Evolutionary conservation across 2,113 vertebrate species (phyloP).

Genomic region (Deroptyus accipitrinus): DNA sequence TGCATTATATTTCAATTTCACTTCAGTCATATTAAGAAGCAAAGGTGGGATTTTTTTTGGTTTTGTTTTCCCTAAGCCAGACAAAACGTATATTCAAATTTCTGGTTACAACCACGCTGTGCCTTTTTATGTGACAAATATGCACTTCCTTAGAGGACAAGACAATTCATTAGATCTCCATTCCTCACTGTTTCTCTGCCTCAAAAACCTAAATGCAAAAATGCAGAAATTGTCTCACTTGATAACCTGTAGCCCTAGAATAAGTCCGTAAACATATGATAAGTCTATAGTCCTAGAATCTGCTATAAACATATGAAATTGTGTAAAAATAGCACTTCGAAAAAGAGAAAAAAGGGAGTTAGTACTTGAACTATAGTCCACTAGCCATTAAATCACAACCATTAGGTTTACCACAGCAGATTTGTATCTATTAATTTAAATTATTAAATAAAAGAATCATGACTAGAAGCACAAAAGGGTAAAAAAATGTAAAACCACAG

Average conservation of each 20-base stretch:
- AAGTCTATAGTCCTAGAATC: background rate
- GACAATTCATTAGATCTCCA: background rate
- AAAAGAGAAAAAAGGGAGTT: background rate
- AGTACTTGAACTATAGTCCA: background rate
- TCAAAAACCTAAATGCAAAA: background rate
- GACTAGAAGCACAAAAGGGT: background rate
- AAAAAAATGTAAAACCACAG: background rate
- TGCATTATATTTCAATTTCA: background rate
- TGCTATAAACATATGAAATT: background rate
- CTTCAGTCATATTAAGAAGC: fast-evolving
- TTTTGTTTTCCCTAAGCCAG: background rate
- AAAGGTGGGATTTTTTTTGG: fast-evolving
- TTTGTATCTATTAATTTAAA: background rate
- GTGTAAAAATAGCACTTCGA: background rate
- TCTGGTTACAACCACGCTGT: background rate
- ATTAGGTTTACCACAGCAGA: background rate
- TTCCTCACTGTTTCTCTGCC: background rate
- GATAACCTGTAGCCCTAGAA: background rate
- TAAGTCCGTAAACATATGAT: background rate
- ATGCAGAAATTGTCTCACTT: background rate
- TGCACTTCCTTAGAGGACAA: background rate
- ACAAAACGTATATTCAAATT: background rate
- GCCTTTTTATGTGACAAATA: background rate
- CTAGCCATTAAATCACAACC: background rate
- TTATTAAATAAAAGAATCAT: background rate